Evolutionary conservation across 1,140 invertebrate genomes (phyloP).

Genomic region (Maconellicoccus hirsutus): DNA sequence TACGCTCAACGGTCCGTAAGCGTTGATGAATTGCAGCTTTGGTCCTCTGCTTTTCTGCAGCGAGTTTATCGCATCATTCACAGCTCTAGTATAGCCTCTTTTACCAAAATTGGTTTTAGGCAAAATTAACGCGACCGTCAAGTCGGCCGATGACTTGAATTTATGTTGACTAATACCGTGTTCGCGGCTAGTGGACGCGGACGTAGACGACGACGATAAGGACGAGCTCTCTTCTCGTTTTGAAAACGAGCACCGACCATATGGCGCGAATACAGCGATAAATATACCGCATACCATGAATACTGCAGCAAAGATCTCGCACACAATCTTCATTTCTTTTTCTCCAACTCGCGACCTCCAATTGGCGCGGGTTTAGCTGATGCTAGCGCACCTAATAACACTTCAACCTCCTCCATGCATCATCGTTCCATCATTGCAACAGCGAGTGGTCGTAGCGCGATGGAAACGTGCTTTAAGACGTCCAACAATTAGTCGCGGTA

Average conservation of each 20-base stretch:
- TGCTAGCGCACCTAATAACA: no score
- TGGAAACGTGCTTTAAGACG: no score
- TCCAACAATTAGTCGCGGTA: no score
- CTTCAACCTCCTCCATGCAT: no score
- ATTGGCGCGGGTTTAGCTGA: no score
- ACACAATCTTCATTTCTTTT: slow-evolving; percentile 9
- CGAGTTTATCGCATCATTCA: slow-evolving; percentile 46
- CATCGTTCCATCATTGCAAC: no score
- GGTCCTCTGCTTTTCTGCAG: slow-evolving; percentile 44
- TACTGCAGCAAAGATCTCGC: neutral
- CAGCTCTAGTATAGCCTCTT: slow-evolving; percentile 53
- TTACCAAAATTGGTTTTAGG: slow-evolving; percentile 51
- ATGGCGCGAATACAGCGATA: neutral
- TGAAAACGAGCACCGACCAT: neutral
- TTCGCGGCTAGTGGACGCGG: neutral
- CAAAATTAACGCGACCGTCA: slow-evolving; percentile 50
- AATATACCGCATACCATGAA: neutral
- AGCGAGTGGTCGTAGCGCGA: no score
- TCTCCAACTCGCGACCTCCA: no score
- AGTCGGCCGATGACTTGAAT: neutral
- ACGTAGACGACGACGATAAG: no score
- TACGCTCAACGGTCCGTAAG: slow-evolving; percentile 47
- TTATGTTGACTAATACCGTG: neutral
- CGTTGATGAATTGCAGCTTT: slow-evolving; percentile 48
- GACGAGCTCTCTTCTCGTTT: neutral